A percentile compares a stretch with the other conserved stretches of the same genome.
These are phyloP conservation scores for Micromesistius poutassou DNA, from an alignment of 2,797 vertebrate species.

Conservation along the genomic window DNA sequence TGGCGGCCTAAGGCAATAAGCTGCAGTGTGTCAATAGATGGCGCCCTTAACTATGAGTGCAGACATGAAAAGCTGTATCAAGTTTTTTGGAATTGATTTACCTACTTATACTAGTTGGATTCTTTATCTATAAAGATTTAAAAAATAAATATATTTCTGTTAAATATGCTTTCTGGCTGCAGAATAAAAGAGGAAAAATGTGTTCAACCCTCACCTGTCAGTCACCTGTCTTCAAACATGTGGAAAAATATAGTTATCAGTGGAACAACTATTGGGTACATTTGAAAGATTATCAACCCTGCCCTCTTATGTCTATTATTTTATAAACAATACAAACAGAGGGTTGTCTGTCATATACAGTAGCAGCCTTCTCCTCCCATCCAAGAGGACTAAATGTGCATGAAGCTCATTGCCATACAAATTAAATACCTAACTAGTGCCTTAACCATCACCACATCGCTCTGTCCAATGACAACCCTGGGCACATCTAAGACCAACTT, in stretches of 20 bases:
- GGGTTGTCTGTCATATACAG: conserved; percentile 23
- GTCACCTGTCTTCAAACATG: not conserved
- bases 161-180: not conserved
- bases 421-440: conserved; percentile 30
- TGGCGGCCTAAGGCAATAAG: not conserved
- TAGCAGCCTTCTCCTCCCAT: conserved; percentile 47
- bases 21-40: not conserved
- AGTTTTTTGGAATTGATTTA: not conserved
- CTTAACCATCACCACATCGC: conserved; percentile 17
- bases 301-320: conserved; percentile 7
- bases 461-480: not conserved
- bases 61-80: not conserved
- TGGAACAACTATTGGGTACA: not conserved
- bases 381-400: conserved; percentile 20
- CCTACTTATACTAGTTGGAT: not conserved
- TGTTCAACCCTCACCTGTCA: not conserved
- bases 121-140: not conserved
- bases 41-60: not conserved
- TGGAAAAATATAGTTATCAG: not conserved
- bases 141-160: not conserved
- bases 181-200: not conserved
- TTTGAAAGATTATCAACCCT: not conserved
- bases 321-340: conserved; percentile 16
- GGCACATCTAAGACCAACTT: conserved; percentile 34
- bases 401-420: conserved; percentile 6